These are phyloP conservation scores for Sebastes steindachneri DNA, from an alignment of 2,797 vertebrate genomes.

Conservation along the genomic window DNA sequence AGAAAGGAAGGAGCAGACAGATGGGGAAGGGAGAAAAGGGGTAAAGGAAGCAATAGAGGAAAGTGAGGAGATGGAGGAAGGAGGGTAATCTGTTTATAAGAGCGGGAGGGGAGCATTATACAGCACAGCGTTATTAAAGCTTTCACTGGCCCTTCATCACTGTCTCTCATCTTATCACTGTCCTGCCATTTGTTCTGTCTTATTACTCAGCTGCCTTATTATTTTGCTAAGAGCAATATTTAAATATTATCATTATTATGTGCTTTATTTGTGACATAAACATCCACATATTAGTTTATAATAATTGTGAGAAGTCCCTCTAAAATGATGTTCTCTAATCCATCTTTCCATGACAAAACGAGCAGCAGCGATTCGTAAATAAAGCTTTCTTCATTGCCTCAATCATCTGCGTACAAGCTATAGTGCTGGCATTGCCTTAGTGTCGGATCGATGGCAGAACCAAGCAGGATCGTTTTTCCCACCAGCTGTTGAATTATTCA, in stretches of 20 bases:
- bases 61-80: constrained; percentile 45
- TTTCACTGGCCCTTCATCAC: constrained; percentile 30
- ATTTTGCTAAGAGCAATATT: constrained; percentile 11
- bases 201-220: constrained; percentile 9
- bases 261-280: not conserved
- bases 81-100: constrained; percentile 49
- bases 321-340: not conserved
- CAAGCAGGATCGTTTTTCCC: constrained; percentile 76
- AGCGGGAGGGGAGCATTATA: constrained; percentile 20
- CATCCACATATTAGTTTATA: not conserved
- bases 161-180: constrained; percentile 28
- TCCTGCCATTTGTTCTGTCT: constrained; percentile 18
- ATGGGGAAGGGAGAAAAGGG: constrained; percentile 23
- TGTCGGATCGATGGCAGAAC: constrained; percentile 70
- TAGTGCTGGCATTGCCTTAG: constrained; percentile 44
- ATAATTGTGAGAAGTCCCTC: not conserved
- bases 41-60: constrained; percentile 28
- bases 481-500: constrained; percentile 85
- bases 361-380: constrained; percentile 25
- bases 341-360: not conserved
- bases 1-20: constrained; percentile 10
- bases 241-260: not conserved
- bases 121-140: constrained; percentile 48
- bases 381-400: constrained; percentile 21
- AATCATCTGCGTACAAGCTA: constrained; percentile 33